Evolutionary conservation across 2,113 vertebrate genomes (phyloP).

Genomic region (Tor tambroides): DNA sequence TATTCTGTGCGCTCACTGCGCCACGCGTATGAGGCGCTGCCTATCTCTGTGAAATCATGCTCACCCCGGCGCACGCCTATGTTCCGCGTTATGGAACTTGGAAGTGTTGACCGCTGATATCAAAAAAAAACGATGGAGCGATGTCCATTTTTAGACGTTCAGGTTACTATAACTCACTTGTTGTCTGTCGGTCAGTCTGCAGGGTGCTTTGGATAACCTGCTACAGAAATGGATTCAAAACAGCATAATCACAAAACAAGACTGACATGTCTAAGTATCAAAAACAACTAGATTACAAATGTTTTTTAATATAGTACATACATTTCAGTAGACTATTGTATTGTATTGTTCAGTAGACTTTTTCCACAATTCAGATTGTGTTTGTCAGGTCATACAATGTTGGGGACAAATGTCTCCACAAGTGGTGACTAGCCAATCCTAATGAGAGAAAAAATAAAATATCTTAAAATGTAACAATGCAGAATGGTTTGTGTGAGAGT

Average conservation of each 20-base stretch:
- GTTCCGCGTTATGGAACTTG: neutral
- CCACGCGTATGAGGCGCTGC: conserved; percentile 46
- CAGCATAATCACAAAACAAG: neutral
- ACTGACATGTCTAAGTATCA: neutral
- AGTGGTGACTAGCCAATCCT: too few relatives aligned
- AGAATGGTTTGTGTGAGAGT: neutral
- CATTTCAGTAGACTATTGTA: too few relatives aligned
- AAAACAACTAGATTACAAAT: neutral
- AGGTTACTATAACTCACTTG: neutral
- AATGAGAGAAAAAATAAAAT: too few relatives aligned
- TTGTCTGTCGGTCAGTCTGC: neutral
- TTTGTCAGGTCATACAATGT: neutral
- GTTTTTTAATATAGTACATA: too few relatives aligned
- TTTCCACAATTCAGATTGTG: neutral
- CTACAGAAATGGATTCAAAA: neutral
- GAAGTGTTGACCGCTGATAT: neutral
- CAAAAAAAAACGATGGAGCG: neutral
- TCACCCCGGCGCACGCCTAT: neutral
- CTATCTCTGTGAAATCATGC: conserved; percentile 15
- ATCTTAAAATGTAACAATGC: too few relatives aligned
- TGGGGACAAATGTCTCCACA: too few relatives aligned
- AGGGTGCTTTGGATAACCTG: neutral
- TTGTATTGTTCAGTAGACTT: too few relatives aligned
- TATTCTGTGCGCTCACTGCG: conserved; percentile 54
- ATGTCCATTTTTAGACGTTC: neutral